Conservation (phyloP, 2,888 invertebrate species). For the Nematopogon swammerdamellus region DNA sequence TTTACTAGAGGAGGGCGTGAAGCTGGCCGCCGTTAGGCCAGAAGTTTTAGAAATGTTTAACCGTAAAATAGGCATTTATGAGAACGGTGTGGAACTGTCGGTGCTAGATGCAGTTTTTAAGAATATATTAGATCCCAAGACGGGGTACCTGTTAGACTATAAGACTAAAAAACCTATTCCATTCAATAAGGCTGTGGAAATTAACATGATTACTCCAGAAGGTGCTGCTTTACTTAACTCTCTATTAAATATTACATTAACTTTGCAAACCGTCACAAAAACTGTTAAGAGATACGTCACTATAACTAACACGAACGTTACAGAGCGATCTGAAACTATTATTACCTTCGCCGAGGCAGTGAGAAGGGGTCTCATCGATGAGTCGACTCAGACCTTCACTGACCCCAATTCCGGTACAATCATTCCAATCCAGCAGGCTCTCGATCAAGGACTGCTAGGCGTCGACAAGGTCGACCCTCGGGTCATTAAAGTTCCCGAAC, state of each 20-base stretch:
- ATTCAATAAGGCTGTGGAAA: slow-evolving; percentile 81
- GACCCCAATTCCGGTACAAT: slow-evolving; percentile 72
- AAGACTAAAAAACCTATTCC: slow-evolving; percentile 69
- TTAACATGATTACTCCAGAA: slow-evolving; percentile 80
- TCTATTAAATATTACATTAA: slow-evolving; percentile 82
- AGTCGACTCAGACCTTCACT: slow-evolving; percentile 69
- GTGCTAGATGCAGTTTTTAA: slow-evolving; percentile 87
- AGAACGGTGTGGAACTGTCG: slow-evolving; percentile 71
- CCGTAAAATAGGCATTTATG: slow-evolving; percentile 77
- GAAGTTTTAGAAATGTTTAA: slow-evolving; percentile 84
- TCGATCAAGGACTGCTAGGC: slow-evolving; percentile 68
- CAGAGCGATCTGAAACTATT: slow-evolving; percentile 54
- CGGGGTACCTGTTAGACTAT: slow-evolving; percentile 80
- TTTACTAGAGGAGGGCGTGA: slow-evolving; percentile 75
- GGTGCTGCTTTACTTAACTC: slow-evolving; percentile 85
- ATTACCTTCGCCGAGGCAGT: slow-evolving; percentile 79
- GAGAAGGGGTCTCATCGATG: slow-evolving; percentile 75
- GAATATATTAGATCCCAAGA: slow-evolving; percentile 83
- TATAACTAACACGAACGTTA: slow-evolving; percentile 63
- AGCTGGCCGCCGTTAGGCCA: slow-evolving; percentile 74
- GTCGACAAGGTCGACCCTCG: slow-evolving; percentile 56
- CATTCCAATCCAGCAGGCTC: slow-evolving; percentile 74
- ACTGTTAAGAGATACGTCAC: slow-evolving; percentile 80
- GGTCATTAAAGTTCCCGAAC: slow-evolving; percentile 37
- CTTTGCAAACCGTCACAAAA: slow-evolving; percentile 83